Percentiles rank a stretch among this genome's conserved stretches.
phyloP scores from a whole-genome alignment of 2,797 vertebrate species.

The Buceros bicornis region DNA sequence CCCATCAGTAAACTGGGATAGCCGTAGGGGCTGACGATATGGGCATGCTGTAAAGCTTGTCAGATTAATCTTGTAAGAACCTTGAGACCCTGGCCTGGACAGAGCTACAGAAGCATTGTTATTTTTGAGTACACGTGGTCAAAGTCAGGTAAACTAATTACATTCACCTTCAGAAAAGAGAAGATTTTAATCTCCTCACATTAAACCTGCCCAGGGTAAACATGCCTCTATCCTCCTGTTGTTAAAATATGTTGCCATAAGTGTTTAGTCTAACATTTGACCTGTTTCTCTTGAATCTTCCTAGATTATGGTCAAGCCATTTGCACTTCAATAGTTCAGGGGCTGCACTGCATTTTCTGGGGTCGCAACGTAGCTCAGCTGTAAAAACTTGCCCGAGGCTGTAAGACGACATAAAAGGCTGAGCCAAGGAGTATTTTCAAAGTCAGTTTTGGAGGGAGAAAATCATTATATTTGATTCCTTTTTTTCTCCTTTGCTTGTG shows the following conservation, averaged over 20 bases:
- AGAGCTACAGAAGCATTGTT: neutral
- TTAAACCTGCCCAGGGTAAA: neutral
- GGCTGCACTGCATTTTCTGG: neutral
- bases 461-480: neutral
- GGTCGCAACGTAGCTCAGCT: constrained; percentile 3
- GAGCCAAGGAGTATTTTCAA: neutral
- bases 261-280: constrained; percentile 41
- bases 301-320: neutral
- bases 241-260: constrained; percentile 32
- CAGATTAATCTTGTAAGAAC: neutral
- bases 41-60: neutral
- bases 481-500: neutral
- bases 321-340: constrained; percentile 48
- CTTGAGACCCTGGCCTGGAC: neutral
- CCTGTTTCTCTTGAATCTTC: constrained; percentile 36
- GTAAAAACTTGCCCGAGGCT: constrained; percentile 47
- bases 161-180: constrained; percentile 3
- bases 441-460: neutral
- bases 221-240: neutral
- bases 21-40: neutral
- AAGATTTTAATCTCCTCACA: neutral
- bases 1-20: neutral
- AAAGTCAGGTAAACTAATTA: neutral
- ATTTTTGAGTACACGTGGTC: neutral
- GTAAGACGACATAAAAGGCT: constrained; percentile 10